Evolutionary conservation across 2,113 vertebrate genomes (phyloP), one percentile per base, ranked within the genome.

Genomic region (Bothrops jararaca): DNA sequence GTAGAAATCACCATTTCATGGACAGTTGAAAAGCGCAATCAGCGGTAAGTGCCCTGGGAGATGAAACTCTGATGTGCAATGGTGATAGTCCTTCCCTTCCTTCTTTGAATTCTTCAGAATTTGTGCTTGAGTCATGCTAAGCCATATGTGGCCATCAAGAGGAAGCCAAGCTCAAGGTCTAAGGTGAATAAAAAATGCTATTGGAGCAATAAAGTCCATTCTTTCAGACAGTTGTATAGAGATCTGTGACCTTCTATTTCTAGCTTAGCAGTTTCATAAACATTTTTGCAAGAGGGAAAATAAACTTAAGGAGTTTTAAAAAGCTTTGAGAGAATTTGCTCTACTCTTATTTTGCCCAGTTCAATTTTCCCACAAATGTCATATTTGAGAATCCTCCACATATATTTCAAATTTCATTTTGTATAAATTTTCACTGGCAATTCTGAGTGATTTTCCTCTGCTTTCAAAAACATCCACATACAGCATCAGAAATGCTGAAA

Each of bases 381-480:
- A 1, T 52, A 3, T 15, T 56, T 29, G 34, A 89, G 18, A 48
- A 89, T 3, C 39, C 3, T 89, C 48, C 26, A 48, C n/a, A 18
- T 52, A 23, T 9, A 48, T 54, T 34, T 86, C 45, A 53, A 50
- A 22, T 53, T 60, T 64, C 56, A 26, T 13, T 69, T 20, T 50
- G 64, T 24, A 12, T 45, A 20, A 57, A 57, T 85, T 92, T 85
- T 85, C 24, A 7, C 22, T 10, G 11, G 53, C 53, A 85, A 45
- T 24, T 45, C 11, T 5, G 13, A 64, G 74, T 80, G 34, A 42
- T 80, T 80, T 42, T 22, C 34, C 7, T 80, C 34, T 1, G 18
- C 34, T 88, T 80, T 86, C 89, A 85, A 92, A 90, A 5, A 74
- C 34, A 57, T 85, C 42, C 54, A 85, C 39, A 92, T 94, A 45